These are phyloP conservation scores for Onychostruthus taczanowskii DNA, from an alignment of 2,113 vertebrate genomes.

Conservation along the genomic window DNA sequence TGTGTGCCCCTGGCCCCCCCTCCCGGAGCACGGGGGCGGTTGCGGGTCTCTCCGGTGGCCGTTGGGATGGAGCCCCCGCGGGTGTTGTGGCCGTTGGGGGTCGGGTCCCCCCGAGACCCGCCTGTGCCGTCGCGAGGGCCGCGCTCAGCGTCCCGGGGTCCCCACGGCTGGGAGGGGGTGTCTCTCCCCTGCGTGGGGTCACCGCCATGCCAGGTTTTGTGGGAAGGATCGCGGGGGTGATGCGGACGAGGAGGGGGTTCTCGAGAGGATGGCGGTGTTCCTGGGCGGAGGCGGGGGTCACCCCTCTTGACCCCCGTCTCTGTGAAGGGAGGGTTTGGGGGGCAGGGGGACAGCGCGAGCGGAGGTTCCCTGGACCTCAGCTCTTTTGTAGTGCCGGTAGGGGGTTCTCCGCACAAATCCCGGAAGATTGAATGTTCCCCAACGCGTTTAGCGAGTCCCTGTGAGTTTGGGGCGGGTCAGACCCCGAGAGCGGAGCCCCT, in stretches of 20 bases:
- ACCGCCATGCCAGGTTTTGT: not conserved
- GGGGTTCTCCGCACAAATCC: slow-evolving; percentile 36
- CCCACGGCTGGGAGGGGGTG: not conserved
- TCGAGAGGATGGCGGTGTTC: not conserved
- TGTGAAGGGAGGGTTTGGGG: not conserved
- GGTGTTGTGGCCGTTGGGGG: not conserved
- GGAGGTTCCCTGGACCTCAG: too few species aligned
- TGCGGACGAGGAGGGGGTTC: not conserved
- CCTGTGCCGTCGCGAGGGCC: not conserved
- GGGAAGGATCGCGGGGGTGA: not conserved
- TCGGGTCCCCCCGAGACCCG: not conserved
- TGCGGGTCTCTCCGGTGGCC: not conserved
- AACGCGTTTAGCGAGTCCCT: not conserved
- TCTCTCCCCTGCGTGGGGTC: not conserved
- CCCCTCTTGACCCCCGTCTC: too few species aligned
- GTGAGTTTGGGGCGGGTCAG: not conserved
- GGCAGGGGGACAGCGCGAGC: not conserved
- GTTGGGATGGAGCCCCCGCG: not conserved
- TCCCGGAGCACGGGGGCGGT: not conserved
- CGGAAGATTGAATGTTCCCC: not conserved
- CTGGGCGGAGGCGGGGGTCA: not conserved
- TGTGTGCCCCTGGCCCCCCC: not conserved
- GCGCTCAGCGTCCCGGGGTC: not conserved
- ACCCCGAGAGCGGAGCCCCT: not conserved
- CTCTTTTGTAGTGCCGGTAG: not conserved